Evolutionary conservation across 2,888 invertebrate genomes (phyloP).

Genomic region (Leuctra nigra): DNA sequence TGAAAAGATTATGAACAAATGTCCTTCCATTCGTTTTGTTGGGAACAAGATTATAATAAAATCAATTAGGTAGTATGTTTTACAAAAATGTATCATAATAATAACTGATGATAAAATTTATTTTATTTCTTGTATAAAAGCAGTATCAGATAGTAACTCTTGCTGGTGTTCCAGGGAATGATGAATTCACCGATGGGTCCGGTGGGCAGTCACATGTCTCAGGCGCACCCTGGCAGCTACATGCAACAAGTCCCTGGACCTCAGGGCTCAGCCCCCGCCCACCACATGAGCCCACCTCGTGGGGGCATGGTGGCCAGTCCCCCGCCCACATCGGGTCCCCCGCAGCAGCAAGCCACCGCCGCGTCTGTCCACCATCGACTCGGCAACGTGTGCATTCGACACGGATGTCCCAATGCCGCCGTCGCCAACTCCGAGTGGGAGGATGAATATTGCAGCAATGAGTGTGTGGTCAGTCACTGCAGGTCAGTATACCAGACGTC

Average conservation of each 20-base stretch:
- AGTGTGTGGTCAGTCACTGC: constrained; percentile 95
- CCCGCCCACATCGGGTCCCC: constrained; percentile 37
- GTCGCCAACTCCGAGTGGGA: constrained; percentile 93
- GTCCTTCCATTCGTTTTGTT: no score
- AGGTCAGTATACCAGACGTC: no score
- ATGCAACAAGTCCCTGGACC: constrained; percentile 41
- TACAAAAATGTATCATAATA: no score
- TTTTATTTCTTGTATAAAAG: no score
- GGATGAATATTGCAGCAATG: constrained; percentile 94
- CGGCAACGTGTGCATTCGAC: constrained; percentile 67
- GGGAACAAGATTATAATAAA: no score
- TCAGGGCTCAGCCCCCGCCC: constrained; percentile 39
- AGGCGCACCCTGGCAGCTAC: constrained; percentile 38
- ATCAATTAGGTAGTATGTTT: no score
- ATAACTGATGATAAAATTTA: no score
- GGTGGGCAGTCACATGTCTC: constrained; percentile 37
- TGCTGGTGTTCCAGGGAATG: constrained; percentile 37
- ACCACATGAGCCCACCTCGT: constrained; percentile 42
- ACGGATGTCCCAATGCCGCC: constrained; percentile 85
- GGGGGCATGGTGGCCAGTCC: constrained; percentile 45
- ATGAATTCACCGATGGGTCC: constrained; percentile 41
- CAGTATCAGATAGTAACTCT: no score
- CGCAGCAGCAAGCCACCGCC: constrained; percentile 36
- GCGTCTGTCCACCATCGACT: constrained; percentile 36
- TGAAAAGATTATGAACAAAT: no score